phyloP scores from a whole-genome alignment of 2,888 invertebrate genomes.

The Octodonta nipae region DNA sequence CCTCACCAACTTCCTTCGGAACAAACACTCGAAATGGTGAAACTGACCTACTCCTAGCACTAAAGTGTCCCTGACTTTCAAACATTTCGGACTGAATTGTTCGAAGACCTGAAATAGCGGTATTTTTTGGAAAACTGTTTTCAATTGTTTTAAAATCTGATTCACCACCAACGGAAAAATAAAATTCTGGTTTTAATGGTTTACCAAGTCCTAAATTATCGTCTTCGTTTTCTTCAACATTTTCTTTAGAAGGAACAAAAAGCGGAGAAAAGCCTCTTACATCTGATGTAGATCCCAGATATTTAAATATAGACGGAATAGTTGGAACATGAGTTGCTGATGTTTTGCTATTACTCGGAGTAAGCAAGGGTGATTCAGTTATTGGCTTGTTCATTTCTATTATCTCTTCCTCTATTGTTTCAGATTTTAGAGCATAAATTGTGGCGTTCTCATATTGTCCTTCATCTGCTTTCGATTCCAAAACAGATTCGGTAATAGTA shows the following conservation, averaged over 20 bases:
- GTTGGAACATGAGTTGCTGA: too few relatives aligned
- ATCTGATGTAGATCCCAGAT: constrained; percentile 19
- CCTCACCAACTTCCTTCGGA: constrained; percentile 17
- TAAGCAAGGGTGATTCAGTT: too few relatives aligned
- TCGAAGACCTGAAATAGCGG: constrained; percentile 16
- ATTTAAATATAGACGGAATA: constrained; percentile 18
- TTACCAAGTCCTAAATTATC: neutral
- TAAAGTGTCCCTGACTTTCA: constrained; percentile 33
- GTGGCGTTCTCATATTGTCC: too few relatives aligned
- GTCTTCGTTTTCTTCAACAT: neutral
- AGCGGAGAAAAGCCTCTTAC: constrained; percentile 10
- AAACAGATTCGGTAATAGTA: too few relatives aligned
- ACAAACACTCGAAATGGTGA: constrained; percentile 29
- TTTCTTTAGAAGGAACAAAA: neutral
- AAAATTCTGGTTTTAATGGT: constrained; percentile 24
- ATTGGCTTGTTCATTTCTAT: too few relatives aligned
- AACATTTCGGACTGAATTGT: constrained; percentile 31
- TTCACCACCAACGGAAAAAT: constrained; percentile 21
- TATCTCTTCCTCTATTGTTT: too few relatives aligned
- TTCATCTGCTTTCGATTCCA: too few relatives aligned
- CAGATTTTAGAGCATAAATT: too few relatives aligned
- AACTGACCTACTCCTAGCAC: constrained; percentile 26
- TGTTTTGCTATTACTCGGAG: too few relatives aligned
- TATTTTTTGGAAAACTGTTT: constrained; percentile 17
- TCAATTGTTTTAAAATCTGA: constrained; percentile 21